Evolutionary conservation across 2,113 vertebrate species (phyloP), one percentile per base, ranked within the genome.

Genomic region (Bombycilla garrulus): DNA sequence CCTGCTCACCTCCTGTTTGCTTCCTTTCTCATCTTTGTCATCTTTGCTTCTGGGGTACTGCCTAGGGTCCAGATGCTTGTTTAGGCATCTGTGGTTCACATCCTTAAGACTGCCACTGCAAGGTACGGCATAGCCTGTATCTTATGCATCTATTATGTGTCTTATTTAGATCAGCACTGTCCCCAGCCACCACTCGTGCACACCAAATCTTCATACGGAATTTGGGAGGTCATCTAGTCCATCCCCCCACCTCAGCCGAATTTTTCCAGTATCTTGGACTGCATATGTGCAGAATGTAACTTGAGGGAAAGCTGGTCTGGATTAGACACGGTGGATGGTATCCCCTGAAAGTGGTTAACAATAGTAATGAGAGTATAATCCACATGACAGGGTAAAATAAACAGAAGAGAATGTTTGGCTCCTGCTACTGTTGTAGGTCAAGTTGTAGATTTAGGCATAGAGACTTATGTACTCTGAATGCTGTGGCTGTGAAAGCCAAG

Each of bases 261-360:
- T 10, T 57, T 5, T 31, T 77, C 58, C 54, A 21, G 2, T 12
- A 14, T 31, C 36, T 83, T 57, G 29, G 33, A 60, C 40, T 36
- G n/a, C 0, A 0, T 53, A 36, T 36, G 12, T 54, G 44, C 21
- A 33, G 17, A 54, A 11, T 15, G 12, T 58, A 57, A 54, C 1
- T 4, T 2, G 26, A 17, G 14, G 21, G 35, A 71, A 66, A 62
- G 19, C 21, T 54, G n/a, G 10, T 77, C 71, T 88, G 45, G 38
- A 20, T 42, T 45, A 31, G 42, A 61, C 14, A 18, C 1, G 11
- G 11, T 25, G 22, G 28, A 67, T 81, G 14, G 22, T 78, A 23
- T 8, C 9, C 21, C 8, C 40, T 74, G 47, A 44, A 76, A 60
- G 47, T 23, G 31, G 14, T 45, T 66, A 44, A 44, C 12, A n/a